Evolutionary conservation across 2,797 vertebrate genomes (phyloP).

Genomic region (Pangasius sanitwongsei): DNA sequence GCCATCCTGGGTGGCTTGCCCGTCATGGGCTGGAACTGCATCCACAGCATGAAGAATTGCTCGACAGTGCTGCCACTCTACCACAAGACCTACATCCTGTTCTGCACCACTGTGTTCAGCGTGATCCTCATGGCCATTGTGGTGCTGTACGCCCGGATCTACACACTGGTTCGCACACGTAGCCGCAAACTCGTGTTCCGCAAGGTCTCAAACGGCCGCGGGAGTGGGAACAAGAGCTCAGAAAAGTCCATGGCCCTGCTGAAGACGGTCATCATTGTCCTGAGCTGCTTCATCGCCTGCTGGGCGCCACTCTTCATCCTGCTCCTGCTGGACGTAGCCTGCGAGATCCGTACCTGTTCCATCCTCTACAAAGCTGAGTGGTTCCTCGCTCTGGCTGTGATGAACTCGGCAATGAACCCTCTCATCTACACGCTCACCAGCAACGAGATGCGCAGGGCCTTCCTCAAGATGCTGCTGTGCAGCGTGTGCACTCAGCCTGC

Average conservation of each 20-base stretch:
- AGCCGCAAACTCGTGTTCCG: slow-evolving; percentile 91
- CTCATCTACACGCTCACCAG: slow-evolving; percentile 97
- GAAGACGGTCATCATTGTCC: slow-evolving; percentile 95
- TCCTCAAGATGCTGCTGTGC: slow-evolving; percentile 88
- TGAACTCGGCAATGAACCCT: slow-evolving; percentile 96
- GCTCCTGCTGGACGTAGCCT: slow-evolving; percentile 91
- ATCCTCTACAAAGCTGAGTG: slow-evolving; percentile 93
- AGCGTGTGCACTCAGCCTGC: slow-evolving; percentile 74
- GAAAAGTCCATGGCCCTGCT: slow-evolving; percentile 95
- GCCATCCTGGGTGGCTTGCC: slow-evolving; percentile 88
- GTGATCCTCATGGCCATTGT: slow-evolving; percentile 91
- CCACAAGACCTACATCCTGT: slow-evolving; percentile 97
- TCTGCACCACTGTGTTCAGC: slow-evolving; percentile 95
- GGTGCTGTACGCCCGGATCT: slow-evolving; percentile 92
- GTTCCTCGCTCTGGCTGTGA: slow-evolving; percentile 92
- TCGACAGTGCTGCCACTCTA: slow-evolving; percentile 96
- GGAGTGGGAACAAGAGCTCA: slow-evolving; percentile 84
- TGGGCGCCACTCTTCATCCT: slow-evolving; percentile 96
- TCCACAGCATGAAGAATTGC: slow-evolving; percentile 77
- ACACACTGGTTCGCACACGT: slow-evolving; percentile 88
- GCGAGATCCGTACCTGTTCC: slow-evolving; percentile 81
- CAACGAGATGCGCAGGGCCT: slow-evolving; percentile 96
- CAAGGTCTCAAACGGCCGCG: slow-evolving; percentile 84
- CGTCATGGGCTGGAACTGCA: slow-evolving; percentile 97
- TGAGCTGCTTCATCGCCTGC: slow-evolving; percentile 95